Conservation (phyloP, 2,113 vertebrate species). For the Argyrosomus japonicus region DNA sequence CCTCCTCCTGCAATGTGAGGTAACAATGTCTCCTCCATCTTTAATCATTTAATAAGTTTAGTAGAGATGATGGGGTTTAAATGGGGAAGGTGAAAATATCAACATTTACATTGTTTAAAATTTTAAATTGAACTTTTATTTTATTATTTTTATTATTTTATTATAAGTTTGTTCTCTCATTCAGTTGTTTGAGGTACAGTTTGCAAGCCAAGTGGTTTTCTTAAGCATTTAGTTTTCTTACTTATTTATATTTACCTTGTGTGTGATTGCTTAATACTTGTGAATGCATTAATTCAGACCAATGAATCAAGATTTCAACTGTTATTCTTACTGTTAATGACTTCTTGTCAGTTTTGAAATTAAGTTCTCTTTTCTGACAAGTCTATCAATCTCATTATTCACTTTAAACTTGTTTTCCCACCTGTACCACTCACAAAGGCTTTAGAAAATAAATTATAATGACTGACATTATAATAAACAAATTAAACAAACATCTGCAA, state of each 20-base stretch:
- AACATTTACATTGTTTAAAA: background rate
- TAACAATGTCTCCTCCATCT: background rate
- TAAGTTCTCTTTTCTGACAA: background rate
- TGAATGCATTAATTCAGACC: background rate
- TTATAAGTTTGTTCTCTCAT: background rate
- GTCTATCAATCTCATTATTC: slow-evolving; percentile 9
- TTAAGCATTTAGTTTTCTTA: background rate
- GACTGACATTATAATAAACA: no score
- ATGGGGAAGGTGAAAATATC: no score
- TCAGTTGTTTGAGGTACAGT: background rate
- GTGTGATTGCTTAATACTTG: background rate
- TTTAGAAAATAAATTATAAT: background rate
- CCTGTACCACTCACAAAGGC: background rate
- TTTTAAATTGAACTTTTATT: background rate
- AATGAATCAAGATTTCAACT: background rate
- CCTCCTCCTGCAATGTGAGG: background rate
- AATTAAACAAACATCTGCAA: slow-evolving; percentile 20
- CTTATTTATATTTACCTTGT: background rate
- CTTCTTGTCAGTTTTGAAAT: background rate
- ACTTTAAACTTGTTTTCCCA: background rate
- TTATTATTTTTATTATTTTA: background rate
- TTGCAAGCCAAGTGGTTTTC: background rate
- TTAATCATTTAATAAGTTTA: background rate
- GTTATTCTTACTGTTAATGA: background rate
- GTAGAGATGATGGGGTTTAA: background rate